Evolutionary conservation across 2,113 vertebrate genomes (phyloP), one percentile per base, ranked within the genome.

Genomic region (Eubucco bourcierii): DNA sequence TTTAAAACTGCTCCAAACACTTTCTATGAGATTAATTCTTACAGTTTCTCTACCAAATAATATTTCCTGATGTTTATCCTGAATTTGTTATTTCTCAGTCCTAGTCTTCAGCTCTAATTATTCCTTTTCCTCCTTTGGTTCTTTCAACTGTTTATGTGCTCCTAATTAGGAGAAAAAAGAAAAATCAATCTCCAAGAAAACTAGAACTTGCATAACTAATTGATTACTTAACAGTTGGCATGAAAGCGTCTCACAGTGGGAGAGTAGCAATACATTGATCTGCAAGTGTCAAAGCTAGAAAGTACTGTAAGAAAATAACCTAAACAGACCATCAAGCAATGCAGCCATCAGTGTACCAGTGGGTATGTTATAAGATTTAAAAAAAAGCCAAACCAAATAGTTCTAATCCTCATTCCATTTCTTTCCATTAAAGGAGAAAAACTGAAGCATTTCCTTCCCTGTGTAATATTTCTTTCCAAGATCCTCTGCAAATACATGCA

Each of bases 351-450:
- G 52, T 46, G 67, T 70, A 87, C 14, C 55, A 90, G 18, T 63
- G 66, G 37, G 16, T 34, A 53, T 52, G 41, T 58, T 84, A 72
- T n/a, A 39, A 79, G 25, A 18, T 60, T 94, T 18, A 29, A 3
- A 33, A 90, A 76, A 81, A 77, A 64, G 15, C n/a, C n/a, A n/a
- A n/a, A n/a, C n/a, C n/a, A n/a, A 44, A 4, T 4, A 67, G 8
- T 55, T 88, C 64, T 60, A 90, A 90, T 68, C 72, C 63, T 64
- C 41, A 55, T 71, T 91, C 52, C n/a, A 37, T 80, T 84, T 91
- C 31, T 95, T 87, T 87, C 82, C 90, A 95, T 95, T 90, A 95
- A 93, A 95, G 90, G 93, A 93, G 37, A 95, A 95, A 90, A 91
- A 88, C 18, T 24, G 10, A 18, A 55, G 37, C 19, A 63, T 60